Evolutionary conservation across 1,140 invertebrate genomes (phyloP).

Genomic region (Nilaparvata lugens): DNA sequence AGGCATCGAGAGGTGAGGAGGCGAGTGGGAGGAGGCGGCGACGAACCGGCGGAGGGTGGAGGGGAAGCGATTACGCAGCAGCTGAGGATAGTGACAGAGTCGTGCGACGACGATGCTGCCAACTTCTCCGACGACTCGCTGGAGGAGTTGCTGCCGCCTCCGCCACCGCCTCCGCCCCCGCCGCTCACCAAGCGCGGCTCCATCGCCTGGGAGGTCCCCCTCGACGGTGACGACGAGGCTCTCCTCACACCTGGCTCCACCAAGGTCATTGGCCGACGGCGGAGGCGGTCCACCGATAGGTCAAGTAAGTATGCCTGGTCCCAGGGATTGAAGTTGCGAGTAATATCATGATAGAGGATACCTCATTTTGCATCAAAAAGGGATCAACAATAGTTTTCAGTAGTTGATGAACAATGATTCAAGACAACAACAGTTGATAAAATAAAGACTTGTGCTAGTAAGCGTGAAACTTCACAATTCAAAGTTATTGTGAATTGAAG

Average conservation of each 20-base stretch:
- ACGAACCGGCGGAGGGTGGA: constrained; percentile 33
- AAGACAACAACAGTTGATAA: too few relatives aligned
- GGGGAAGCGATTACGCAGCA: constrained; percentile 14
- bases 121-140: constrained; percentile 74
- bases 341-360: background rate
- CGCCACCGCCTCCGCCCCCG: constrained; percentile 13
- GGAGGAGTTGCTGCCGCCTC: constrained; percentile 44
- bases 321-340: background rate
- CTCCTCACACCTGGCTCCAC: constrained; percentile 60
- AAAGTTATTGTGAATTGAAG: too few relatives aligned
- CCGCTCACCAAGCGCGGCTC: constrained; percentile 51
- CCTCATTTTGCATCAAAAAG: background rate
- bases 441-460: too few relatives aligned
- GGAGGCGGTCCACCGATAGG: constrained; percentile 41
- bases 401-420: background rate
- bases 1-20: constrained; percentile 63
- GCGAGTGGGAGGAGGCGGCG: constrained; percentile 37
- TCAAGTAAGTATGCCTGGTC: constrained; percentile 37
- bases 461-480: too few relatives aligned
- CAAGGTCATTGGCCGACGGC: constrained; percentile 49
- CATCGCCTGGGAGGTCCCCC: constrained; percentile 72
- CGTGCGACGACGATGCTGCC: constrained; percentile 48
- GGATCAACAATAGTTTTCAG: background rate
- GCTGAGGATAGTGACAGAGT: constrained; percentile 16
- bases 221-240: constrained; percentile 46